phyloP scores from a whole-genome alignment of 1,140 invertebrate species.

The Harlomillsia oculata region DNA sequence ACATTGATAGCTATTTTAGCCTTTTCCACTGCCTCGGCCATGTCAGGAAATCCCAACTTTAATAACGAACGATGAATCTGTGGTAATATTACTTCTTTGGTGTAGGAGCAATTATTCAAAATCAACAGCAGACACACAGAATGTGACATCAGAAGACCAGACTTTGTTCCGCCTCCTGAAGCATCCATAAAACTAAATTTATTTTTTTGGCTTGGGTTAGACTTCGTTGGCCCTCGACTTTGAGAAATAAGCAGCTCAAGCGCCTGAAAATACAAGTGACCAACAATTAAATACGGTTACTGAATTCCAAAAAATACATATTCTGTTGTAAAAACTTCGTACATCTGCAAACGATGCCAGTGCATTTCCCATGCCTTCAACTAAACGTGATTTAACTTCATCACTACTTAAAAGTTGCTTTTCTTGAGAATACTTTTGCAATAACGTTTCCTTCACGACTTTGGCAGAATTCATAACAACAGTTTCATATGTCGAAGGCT shows the following conservation, averaged over 20 bases:
- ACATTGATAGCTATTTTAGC: slow-evolving; percentile 50
- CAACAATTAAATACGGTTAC: background rate
- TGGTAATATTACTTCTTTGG: slow-evolving; percentile 60
- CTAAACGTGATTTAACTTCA: slow-evolving; percentile 20
- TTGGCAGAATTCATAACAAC: slow-evolving; percentile 73
- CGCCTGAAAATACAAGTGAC: slow-evolving; percentile 9
- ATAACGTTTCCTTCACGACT: slow-evolving; percentile 72
- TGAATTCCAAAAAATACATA: background rate
- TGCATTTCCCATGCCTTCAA: slow-evolving; percentile 23
- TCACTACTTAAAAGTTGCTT: slow-evolving; percentile 53
- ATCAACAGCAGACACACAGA: slow-evolving; percentile 73
- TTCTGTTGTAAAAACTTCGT: slow-evolving; percentile 4
- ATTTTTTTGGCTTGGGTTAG: slow-evolving; percentile 7
- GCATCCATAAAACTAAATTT: background rate
- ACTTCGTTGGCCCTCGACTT: slow-evolving; percentile 10
- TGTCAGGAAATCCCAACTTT: slow-evolving; percentile 60
- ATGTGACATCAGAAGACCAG: slow-evolving; percentile 45
- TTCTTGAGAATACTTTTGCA: slow-evolving; percentile 58
- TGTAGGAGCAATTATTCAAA: slow-evolving; percentile 81
- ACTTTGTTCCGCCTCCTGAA: background rate
- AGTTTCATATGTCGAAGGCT: slow-evolving; percentile 77
- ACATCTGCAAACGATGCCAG: slow-evolving; percentile 30
- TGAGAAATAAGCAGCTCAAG: slow-evolving; percentile 32
- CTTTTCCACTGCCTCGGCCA: slow-evolving; percentile 50
- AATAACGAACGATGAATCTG: slow-evolving; percentile 54